Evolutionary conservation across 2,888 invertebrate species (phyloP).

Genomic region (Morpho helenor): DNA sequence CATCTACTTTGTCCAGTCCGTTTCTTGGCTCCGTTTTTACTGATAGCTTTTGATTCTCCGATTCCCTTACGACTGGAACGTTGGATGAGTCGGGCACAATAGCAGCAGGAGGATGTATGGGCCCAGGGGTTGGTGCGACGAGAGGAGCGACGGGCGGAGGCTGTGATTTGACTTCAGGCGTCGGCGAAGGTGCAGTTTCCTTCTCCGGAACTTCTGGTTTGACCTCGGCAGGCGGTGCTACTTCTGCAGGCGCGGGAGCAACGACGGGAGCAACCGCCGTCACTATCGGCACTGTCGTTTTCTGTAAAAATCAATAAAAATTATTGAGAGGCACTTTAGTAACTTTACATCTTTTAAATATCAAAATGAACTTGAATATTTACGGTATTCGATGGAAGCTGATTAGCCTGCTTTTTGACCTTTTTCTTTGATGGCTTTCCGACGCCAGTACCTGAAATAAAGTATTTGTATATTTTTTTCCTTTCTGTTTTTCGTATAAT

Average conservation of each 20-base stretch:
- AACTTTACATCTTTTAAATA: not conserved
- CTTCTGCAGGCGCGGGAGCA: constrained; percentile 21
- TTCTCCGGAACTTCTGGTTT: constrained; percentile 34
- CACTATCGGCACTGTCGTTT: constrained; percentile 31
- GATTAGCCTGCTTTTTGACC: constrained; percentile 59
- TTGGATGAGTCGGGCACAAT: constrained; percentile 38
- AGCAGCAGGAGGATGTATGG: constrained; percentile 19
- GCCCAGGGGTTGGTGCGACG: constrained; percentile 19
- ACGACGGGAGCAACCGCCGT: constrained; percentile 20
- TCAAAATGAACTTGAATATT: constrained; percentile 31
- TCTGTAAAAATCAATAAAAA: constrained; percentile 34
- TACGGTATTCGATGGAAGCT: constrained; percentile 65
- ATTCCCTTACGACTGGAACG: constrained; percentile 38
- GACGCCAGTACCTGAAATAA: constrained; percentile 55
- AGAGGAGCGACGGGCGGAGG: constrained; percentile 37
- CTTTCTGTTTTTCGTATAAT: not conserved
- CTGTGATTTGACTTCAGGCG: constrained; percentile 41
- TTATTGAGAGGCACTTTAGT: not conserved
- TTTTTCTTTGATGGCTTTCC: constrained; percentile 70
- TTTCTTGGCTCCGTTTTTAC: constrained; percentile 59
- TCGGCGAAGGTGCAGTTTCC: constrained; percentile 32
- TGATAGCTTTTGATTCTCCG: constrained; percentile 44
- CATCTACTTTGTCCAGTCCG: constrained; percentile 64
- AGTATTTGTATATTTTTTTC: not conserved
- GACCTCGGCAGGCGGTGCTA: constrained; percentile 29